These are phyloP conservation scores for Tyrannus savana DNA, from an alignment of 2,113 vertebrate species.

Conservation along the genomic window DNA sequence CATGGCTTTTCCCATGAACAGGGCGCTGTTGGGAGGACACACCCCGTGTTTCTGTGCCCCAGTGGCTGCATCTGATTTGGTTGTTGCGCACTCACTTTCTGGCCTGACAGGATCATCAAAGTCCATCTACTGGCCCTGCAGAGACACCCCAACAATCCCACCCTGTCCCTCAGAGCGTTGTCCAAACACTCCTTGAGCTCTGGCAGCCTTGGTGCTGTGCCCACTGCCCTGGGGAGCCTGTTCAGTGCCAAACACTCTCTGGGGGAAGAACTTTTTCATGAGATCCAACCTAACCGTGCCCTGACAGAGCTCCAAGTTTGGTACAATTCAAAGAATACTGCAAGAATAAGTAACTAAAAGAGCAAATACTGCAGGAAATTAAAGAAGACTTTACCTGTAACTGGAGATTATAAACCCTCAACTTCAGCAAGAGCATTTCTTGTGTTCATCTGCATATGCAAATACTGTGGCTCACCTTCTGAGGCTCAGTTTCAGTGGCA, in stretches of 20 bases:
- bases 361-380: background rate
- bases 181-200: background rate
- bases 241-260: background rate
- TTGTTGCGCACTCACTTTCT: background rate
- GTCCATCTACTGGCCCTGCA: background rate
- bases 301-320: background rate
- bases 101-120: rapidly evolving
- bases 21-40: background rate
- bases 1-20: background rate
- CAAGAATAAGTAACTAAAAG: background rate
- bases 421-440: background rate
- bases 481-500: background rate
- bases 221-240: background rate
- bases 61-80: background rate
- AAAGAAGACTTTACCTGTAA: background rate
- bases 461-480: background rate
- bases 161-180: background rate
- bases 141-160: background rate
- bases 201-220: background rate
- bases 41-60: background rate
- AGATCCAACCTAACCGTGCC: background rate
- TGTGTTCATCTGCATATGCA: background rate
- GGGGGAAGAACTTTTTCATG: background rate
- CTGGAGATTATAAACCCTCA: background rate
- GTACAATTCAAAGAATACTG: background rate